Percentiles rank a stretch among this genome's conserved stretches.
These are phyloP conservation scores for Mus spicilegus DNA, from an alignment of 2,113 vertebrate genomes.

Conservation along the genomic window DNA sequence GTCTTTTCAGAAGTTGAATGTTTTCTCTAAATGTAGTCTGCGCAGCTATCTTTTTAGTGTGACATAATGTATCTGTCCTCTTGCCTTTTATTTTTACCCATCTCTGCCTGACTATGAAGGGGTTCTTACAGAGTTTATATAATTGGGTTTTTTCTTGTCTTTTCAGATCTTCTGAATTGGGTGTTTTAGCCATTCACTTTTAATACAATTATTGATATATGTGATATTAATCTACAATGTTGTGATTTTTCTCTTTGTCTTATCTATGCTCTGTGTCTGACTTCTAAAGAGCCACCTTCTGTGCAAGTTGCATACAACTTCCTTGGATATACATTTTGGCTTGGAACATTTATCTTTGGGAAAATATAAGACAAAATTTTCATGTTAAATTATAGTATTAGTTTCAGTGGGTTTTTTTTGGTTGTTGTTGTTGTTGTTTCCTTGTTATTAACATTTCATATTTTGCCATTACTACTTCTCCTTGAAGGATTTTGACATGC, in stretches of 20 bases:
- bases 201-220: background rate
- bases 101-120: background rate
- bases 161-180: background rate
- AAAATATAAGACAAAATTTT: background rate
- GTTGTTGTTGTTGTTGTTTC: background rate
- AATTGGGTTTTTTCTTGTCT: slow-evolving; percentile 33
- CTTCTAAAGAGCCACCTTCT: background rate
- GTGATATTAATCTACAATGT: background rate
- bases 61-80: too few relatives aligned
- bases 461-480: slow-evolving; percentile 12
- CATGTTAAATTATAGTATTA: background rate
- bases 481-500: slow-evolving; percentile 15
- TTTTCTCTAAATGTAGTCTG: background rate
- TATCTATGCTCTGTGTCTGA: background rate
- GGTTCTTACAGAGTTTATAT: background rate
- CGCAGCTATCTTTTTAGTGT: background rate
- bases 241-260: background rate
- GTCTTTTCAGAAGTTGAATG: background rate
- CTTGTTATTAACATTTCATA: background rate
- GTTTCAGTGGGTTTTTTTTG: background rate
- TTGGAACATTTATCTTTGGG: background rate
- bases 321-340: background rate
- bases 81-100: background rate
- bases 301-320: background rate
- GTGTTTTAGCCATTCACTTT: background rate